A percentile compares a stretch with the other conserved stretches of the same genome.
Evolutionary conservation across 2,113 vertebrate species (phyloP).

Genomic region (Myotis davidii): DNA sequence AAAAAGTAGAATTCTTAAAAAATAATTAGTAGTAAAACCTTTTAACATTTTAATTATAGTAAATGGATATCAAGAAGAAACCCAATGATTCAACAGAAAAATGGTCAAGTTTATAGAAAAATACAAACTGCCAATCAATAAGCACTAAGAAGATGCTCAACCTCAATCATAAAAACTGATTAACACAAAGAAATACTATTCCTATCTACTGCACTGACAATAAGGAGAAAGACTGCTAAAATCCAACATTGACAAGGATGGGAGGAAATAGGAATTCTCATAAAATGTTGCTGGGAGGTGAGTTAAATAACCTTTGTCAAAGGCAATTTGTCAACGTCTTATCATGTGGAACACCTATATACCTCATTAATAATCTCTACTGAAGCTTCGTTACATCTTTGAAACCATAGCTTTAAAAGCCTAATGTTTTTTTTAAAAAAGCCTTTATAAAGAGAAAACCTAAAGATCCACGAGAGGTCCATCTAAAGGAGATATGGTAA

Average conservation of each 20-base stretch:
- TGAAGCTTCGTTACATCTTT: conserved; percentile 3
- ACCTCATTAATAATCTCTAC: not conserved
- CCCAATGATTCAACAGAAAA: conserved; percentile 45
- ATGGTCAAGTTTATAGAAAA: conserved; percentile 36
- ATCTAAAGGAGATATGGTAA: not conserved
- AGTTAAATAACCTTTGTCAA: not conserved
- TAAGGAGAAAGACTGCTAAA: conserved; percentile 25
- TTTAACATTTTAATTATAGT: conserved; percentile 59
- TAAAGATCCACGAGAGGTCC: not conserved
- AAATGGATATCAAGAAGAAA: conserved; percentile 35
- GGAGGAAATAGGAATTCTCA: not conserved
- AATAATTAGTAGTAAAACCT: conserved; percentile 36
- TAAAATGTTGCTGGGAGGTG: not conserved
- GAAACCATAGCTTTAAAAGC: conserved; percentile 38
- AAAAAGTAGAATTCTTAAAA: conserved; percentile 49
- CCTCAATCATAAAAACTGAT: not conserved
- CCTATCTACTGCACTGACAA: not conserved
- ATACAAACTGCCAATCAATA: conserved; percentile 15
- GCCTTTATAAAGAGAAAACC: conserved; percentile 25
- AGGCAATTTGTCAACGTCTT: conserved; percentile 11
- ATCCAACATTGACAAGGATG: not conserved
- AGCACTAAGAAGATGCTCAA: conserved; percentile 39
- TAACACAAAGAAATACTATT: conserved; percentile 16
- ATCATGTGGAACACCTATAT: not conserved
- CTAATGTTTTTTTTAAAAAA: conserved; percentile 39